A percentile compares a stretch with the other conserved stretches of the same genome.
phyloP scores from a whole-genome alignment of 2,797 vertebrate species.

The Bufotes viridis region DNA sequence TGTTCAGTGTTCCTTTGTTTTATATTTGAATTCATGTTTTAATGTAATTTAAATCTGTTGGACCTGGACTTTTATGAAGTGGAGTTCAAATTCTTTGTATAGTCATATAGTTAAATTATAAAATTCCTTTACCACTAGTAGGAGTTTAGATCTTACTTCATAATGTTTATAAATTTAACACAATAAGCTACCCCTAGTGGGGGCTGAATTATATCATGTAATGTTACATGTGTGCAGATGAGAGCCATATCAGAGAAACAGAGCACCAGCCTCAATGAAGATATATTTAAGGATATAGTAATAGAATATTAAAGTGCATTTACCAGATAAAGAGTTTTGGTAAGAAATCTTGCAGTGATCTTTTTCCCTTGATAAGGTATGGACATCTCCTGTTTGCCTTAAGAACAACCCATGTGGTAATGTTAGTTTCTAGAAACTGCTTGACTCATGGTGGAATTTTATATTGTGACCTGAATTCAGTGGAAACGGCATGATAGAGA shows the following conservation, averaged over 20 bases:
- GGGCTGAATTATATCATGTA: background rate
- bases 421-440: slow-evolving; percentile 39
- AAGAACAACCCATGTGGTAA: slow-evolving; percentile 27
- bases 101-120: background rate
- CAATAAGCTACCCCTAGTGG: background rate
- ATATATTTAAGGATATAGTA: background rate
- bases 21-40: too few species aligned
- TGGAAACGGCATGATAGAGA: slow-evolving; percentile 8
- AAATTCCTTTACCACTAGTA: too few species aligned
- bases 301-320: background rate
- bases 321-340: background rate
- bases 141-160: background rate
- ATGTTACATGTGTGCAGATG: too few species aligned
- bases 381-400: slow-evolving; percentile 13
- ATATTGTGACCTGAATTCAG: slow-evolving; percentile 50
- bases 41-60: too few species aligned
- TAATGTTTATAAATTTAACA: background rate
- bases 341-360: background rate
- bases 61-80: too few species aligned
- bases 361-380: background rate
- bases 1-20: too few species aligned
- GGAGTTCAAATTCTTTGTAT: too few species aligned
- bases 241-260: too few species aligned
- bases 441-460: slow-evolving; percentile 41
- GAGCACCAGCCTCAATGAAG: background rate